Evolutionary conservation across 1,140 invertebrate genomes (phyloP).

Genomic region (Ceratoteleas bidentatus): DNA sequence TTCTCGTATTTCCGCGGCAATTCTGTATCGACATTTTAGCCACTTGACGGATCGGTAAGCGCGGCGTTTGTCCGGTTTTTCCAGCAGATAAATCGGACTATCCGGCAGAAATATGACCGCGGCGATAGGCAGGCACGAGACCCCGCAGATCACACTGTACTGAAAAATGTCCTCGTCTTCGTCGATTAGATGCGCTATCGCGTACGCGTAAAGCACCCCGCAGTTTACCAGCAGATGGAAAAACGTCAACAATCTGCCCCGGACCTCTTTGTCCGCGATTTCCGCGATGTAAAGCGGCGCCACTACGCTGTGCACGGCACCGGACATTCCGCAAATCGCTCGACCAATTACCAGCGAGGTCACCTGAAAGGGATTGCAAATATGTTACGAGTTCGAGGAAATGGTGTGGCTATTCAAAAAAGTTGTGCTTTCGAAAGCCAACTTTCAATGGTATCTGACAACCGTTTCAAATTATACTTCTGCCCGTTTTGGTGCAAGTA

Average conservation of each 20-base stretch:
- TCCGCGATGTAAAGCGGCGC: constrained; percentile 91
- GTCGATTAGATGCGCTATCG: constrained; percentile 83
- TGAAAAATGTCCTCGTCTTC: constrained; percentile 82
- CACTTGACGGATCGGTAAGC: constrained; percentile 84
- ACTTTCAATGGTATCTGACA: no score
- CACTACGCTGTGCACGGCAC: constrained; percentile 86
- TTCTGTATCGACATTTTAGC: constrained; percentile 84
- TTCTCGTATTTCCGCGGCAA: constrained; percentile 78
- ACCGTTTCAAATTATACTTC: no score
- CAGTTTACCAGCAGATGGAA: constrained; percentile 89
- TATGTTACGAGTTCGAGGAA: background rate
- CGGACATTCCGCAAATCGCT: constrained; percentile 86
- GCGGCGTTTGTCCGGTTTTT: constrained; percentile 57
- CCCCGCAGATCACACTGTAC: constrained; percentile 82
- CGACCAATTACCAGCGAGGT: constrained; percentile 85
- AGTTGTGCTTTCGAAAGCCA: no score
- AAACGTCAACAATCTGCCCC: constrained; percentile 87
- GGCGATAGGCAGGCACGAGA: constrained; percentile 78
- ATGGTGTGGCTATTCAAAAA: no score
- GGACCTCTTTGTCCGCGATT: constrained; percentile 88
- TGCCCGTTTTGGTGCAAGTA: no score
- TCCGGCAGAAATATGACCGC: constrained; percentile 86
- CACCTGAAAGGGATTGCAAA: constrained; percentile 51
- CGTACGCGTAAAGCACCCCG: constrained; percentile 86
- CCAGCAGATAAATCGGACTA: constrained; percentile 80